These are phyloP conservation scores for Magallana gigas DNA, from an alignment of 1,140 invertebrate genomes.

Conservation along the genomic window DNA sequence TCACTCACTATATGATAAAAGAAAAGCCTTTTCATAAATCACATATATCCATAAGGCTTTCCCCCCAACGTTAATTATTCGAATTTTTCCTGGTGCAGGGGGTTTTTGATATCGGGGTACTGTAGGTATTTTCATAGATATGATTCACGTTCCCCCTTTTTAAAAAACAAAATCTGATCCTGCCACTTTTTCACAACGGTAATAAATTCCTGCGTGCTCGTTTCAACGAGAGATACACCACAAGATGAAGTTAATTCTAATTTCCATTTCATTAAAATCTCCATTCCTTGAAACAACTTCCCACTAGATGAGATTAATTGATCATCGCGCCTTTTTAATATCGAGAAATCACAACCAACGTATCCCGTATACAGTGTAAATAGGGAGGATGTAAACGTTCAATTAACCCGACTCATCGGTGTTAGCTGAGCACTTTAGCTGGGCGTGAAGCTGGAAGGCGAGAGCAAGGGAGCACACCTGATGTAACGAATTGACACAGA, in stretches of 20 bases:
- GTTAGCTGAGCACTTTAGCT: constrained; percentile 2
- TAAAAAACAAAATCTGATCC: neutral
- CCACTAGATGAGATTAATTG: constrained; percentile 17
- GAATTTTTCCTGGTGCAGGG: too few species aligned
- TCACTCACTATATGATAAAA: neutral
- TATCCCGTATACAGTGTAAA: constrained; percentile 7
- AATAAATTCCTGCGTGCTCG: neutral
- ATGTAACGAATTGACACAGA: constrained; percentile 6
- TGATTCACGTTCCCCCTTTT: neutral
- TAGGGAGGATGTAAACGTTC: neutral
- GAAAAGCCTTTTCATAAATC: constrained; percentile 8
- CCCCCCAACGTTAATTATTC: neutral
- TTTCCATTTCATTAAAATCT: neutral
- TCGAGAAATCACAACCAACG: neutral
- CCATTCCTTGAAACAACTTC: constrained; percentile 24
- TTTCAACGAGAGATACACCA: neutral
- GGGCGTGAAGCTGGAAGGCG: neutral
- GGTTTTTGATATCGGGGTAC: neutral
- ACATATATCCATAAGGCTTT: neutral
- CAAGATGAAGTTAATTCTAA: neutral
- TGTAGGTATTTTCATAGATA: neutral
- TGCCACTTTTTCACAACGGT: neutral
- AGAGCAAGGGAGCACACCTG: neutral
- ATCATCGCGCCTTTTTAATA: constrained; percentile 11
- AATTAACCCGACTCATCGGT: constrained; percentile 1